phyloP scores from a whole-genome alignment of 2,797 vertebrate species.

The Syndactyla subalaris region DNA sequence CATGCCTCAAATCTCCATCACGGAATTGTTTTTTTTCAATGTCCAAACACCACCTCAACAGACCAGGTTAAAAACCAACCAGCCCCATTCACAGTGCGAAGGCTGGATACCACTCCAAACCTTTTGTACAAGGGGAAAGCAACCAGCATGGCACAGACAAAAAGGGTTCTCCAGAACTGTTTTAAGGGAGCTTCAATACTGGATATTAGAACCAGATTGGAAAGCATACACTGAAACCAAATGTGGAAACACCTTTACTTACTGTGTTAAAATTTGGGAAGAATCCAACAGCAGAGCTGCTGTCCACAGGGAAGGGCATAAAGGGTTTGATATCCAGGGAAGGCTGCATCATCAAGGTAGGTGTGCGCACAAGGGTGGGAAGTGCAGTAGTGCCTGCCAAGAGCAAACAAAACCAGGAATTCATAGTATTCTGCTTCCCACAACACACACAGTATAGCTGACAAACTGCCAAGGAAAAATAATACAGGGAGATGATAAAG shows the following conservation, averaged over 20 bases:
- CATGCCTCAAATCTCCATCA: not conserved
- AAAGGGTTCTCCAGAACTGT: not conserved
- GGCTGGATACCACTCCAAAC: not conserved
- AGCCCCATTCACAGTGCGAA: not conserved
- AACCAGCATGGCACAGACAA: not conserved
- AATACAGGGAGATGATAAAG: not conserved
- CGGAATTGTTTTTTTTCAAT: not conserved
- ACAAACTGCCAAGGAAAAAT: conserved; percentile 36
- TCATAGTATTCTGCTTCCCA: conserved; percentile 40
- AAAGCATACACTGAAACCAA: conserved; percentile 42
- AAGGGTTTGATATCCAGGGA: conserved; percentile 91
- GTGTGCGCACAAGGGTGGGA: conserved; percentile 86
- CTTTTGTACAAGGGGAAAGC: not conserved
- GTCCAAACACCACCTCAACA: not conserved
- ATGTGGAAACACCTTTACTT: conserved; percentile 70
- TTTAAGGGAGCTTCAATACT: conserved; percentile 6
- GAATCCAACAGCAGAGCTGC: conserved; percentile 87
- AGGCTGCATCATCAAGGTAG: conserved; percentile 91
- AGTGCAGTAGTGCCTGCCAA: conserved; percentile 86
- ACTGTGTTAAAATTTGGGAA: conserved; percentile 98
- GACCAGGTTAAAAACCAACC: not conserved
- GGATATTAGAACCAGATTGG: not conserved
- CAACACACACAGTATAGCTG: not conserved
- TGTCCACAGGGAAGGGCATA: conserved; percentile 90
- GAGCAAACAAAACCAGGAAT: conserved; percentile 72